Percentiles rank a stretch among this genome's conserved stretches.
These are phyloP conservation scores for Scomberomorus guttatus DNA, from an alignment of 2,797 vertebrate species.

Conservation along the genomic window DNA sequence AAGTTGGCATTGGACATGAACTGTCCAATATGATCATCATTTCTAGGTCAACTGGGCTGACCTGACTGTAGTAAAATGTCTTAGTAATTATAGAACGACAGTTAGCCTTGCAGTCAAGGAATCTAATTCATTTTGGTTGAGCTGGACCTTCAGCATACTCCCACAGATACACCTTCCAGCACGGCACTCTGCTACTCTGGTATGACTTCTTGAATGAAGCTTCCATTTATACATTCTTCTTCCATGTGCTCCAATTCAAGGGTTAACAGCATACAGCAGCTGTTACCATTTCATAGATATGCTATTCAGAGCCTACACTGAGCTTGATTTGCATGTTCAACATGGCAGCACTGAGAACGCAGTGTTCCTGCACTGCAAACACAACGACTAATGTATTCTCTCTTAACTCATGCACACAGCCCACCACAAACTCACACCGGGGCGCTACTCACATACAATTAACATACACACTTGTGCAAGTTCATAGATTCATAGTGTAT, in stretches of 20 bases:
- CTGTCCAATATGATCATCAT: not conserved
- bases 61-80: not conserved
- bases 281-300: constrained; percentile 49
- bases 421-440: not conserved
- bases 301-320: constrained; percentile 27
- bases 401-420: constrained; percentile 36
- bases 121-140: not conserved
- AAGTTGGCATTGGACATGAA: not conserved
- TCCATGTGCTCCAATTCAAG: constrained; percentile 13
- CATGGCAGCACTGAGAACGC: constrained; percentile 34
- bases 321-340: constrained; percentile 47
- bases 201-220: not conserved
- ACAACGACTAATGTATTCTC: constrained; percentile 56
- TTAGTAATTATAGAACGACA: not conserved
- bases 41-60: not conserved
- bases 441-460: not conserved
- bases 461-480: not conserved
- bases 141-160: not conserved
- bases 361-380: constrained; percentile 48
- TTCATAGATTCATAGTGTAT: not conserved
- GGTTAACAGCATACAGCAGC: constrained; percentile 34
- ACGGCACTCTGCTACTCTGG: not conserved
- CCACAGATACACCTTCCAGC: not conserved
- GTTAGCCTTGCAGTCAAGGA: not conserved
- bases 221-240: not conserved